These are phyloP conservation scores for Odobenus rosmarus DNA, from an alignment of 2,113 vertebrate species.

Conservation along the genomic window DNA sequence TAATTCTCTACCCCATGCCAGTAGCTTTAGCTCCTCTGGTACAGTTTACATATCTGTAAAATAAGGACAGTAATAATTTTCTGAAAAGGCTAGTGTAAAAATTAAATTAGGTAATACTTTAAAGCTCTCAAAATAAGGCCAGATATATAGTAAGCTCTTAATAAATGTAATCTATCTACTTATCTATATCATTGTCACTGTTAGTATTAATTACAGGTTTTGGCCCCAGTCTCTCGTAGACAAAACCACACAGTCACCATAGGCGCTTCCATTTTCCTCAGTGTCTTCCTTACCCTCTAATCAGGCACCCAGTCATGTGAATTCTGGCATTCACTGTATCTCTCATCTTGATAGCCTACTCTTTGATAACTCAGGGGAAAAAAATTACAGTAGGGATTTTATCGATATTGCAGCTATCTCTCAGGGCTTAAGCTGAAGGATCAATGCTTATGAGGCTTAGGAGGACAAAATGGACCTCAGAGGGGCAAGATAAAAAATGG, in stretches of 20 bases:
- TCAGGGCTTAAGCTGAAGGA: constrained; percentile 48
- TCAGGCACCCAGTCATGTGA: not conserved
- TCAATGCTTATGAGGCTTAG: constrained; percentile 42
- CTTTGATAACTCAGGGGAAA: constrained; percentile 16
- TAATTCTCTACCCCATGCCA: not conserved
- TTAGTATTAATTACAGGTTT: not conserved
- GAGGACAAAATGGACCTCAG: not conserved
- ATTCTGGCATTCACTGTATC: not conserved
- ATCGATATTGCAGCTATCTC: not conserved
- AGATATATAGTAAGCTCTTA: not conserved
- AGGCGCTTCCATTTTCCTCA: not conserved
- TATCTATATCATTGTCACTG: not conserved
- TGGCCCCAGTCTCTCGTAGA: not conserved
- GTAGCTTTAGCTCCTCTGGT: not conserved
- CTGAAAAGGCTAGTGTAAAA: not conserved
- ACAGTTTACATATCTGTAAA: not conserved
- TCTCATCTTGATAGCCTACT: not conserved
- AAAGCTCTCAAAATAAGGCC: not conserved
- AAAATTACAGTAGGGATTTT: not conserved
- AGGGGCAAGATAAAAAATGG: not conserved
- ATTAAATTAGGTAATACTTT: not conserved
- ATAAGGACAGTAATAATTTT: not conserved
- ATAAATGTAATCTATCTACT: not conserved
- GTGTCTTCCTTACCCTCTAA: not conserved
- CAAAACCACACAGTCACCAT: not conserved